Base-by-base conservation (phyloP, 1,140 invertebrate genomes). In the Parapsyche elsis region DNA sequence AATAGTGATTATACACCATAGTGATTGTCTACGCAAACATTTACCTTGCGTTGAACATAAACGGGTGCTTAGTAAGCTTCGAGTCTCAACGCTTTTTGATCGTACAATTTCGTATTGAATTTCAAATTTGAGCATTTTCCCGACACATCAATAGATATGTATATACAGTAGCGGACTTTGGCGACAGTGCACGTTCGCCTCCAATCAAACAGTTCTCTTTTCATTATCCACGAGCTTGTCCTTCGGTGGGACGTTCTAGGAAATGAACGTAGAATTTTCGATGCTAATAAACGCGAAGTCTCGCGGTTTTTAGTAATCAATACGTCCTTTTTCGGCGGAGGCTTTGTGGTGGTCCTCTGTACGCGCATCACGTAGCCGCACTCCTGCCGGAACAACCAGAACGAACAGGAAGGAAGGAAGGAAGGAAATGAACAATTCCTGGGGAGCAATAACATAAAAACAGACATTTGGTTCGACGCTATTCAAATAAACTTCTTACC, bases 401-500 rank as follows among this genome's bases (percentile, higher is more conserved):
- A 61, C 21, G 67, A 19, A 71, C 14, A 26, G 26, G 26, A n/a
- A 71, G 71, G 49, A 59, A 64, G 24, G 10, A 57, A 64, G 57
- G 75, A 77, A 77, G 75, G 75, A 77, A 77, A 77, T 77, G 59
- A 77, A 77, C 75, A 77, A 77, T 77, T 77, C 75, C 75, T 26
- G 57, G 53, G 45, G 23, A 77, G 75, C 75, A 77, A 77, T 77
- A 77, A 77, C 75, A 77, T 77, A 77, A 77, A 77, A 77, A 77
- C 75, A 67, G 59, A 24, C 75, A 64, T 77, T 77, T 57, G 75
- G 57, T 23, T 77, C 45, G 49, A 64, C 30, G 75, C 57, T 59
- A 77, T 77, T 77, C 75, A 64, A 64, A 77, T 64, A 64, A 77
- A 77, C 75, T 77, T 45, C 57, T 64, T 64, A 19, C 19, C 21